Conservation (phyloP, 1,140 invertebrate genomes). For the Bradysia coprophila region DNA sequence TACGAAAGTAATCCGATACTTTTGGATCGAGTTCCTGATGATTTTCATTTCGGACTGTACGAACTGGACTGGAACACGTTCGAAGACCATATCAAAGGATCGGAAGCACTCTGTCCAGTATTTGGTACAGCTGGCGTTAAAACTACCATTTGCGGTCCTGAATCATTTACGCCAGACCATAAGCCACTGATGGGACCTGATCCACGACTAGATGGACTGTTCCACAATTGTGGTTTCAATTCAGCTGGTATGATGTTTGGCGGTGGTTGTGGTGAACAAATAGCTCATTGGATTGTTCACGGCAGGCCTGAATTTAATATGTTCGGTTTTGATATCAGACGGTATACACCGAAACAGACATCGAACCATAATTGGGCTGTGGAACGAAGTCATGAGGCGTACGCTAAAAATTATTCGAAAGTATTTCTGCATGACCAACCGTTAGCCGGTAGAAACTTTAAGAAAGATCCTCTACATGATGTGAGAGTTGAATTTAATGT, state of each 20-base stretch:
- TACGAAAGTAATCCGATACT: slow-evolving; percentile 73
- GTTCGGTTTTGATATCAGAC: slow-evolving; percentile 66
- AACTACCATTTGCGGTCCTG: slow-evolving; percentile 66
- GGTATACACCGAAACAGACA: slow-evolving; percentile 51
- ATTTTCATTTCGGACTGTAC: slow-evolving; percentile 66
- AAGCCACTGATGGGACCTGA: slow-evolving; percentile 52
- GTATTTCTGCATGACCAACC: slow-evolving; percentile 70
- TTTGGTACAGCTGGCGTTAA: slow-evolving; percentile 59
- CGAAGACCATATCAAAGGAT: slow-evolving; percentile 49
- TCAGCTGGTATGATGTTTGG: slow-evolving; percentile 81
- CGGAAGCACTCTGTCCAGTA: slow-evolving; percentile 50
- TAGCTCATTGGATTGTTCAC: slow-evolving; percentile 64
- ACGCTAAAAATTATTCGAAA: slow-evolving; percentile 70
- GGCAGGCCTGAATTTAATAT: slow-evolving; percentile 68
- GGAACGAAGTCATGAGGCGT: slow-evolving; percentile 70
- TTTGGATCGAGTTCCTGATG: slow-evolving; percentile 52
- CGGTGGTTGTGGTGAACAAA: slow-evolving; percentile 65
- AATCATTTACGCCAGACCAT: slow-evolving; percentile 76
- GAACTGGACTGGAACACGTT: slow-evolving; percentile 77
- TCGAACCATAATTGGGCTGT: slow-evolving; percentile 49
- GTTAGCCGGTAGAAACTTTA: slow-evolving; percentile 56
- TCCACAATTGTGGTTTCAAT: slow-evolving; percentile 74
- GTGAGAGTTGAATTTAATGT: slow-evolving; percentile 61
- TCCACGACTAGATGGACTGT: slow-evolving; percentile 34
- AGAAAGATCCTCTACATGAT: slow-evolving; percentile 46